Base-by-base conservation (phyloP, 2,888 invertebrate genomes). In the Pyrocoelia pectoralis region DNA sequence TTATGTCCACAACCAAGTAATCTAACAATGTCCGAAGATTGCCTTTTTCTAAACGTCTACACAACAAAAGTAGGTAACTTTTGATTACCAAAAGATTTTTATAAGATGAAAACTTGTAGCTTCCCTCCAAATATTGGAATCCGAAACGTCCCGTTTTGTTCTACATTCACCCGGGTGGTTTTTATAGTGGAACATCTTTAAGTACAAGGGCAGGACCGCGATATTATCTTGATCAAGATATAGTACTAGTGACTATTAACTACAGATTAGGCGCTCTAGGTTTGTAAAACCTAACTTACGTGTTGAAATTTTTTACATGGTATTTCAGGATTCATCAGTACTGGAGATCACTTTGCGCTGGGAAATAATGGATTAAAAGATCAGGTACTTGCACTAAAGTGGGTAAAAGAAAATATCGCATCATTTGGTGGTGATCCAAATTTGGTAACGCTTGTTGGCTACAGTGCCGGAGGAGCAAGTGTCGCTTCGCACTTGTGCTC, bases 331-430 rank as follows among this genome's bases (percentile, higher is more conserved):
- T 81, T 81, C 51, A 60, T 81, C 2, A 87, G 87, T 68, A 89
- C 89, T 0, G 90, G 89, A 0, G 89, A 89, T 50, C 81, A 83
- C 43, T 80, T 84, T 46, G 87, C 88, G 0, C 87, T 89, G 0
- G 91, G 91, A 1, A 91, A 91, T 76, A 84, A 87, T 69, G 91
- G 89, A 0, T 78, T 89, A 41, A 90, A 90, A 75, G 91, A 91
- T 77, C 90, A 91, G 77, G 89, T 89, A 1, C 79, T 82, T 4
- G 87, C 87, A 0, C 75, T 91, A 62, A 84, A 85, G 66, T 91
- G 90, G 90, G 80, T 91, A 0, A 84, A 86, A 72, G 75, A 85
- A 41, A 89, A 91, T 72, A 89, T 91, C 51, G 84, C 81, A 0
- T 79, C 85, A 0, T 91, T 91, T 72, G 90, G 90, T 0, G 91